Conservation (phyloP, 2,888 invertebrate species). For the Cinara cedri region DNA sequence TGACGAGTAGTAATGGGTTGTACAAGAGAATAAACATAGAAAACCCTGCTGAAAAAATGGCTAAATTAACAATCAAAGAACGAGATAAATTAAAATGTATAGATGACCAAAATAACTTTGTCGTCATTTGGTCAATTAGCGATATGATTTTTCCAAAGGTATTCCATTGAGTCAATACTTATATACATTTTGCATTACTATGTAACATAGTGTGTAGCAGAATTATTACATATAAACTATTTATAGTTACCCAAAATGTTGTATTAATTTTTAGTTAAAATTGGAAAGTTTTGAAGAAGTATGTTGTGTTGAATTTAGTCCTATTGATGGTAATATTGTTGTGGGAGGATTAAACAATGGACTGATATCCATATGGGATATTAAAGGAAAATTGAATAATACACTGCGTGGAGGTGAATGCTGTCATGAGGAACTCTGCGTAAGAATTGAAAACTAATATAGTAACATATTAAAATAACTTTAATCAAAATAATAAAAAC, state of each 20-base stretch:
- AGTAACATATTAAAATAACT: too few relatives aligned
- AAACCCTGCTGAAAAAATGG: background rate
- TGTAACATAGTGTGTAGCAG: too few relatives aligned
- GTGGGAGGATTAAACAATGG: slow-evolving; percentile 63
- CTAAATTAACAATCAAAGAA: background rate
- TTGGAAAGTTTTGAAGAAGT: slow-evolving; percentile 62
- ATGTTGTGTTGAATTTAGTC: slow-evolving; percentile 62
- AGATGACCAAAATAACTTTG: slow-evolving; percentile 63
- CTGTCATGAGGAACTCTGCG: too few relatives aligned
- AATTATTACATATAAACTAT: too few relatives aligned
- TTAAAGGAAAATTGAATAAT: slow-evolving; percentile 59
- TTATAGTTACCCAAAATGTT: too few relatives aligned
- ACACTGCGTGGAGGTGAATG: too few relatives aligned
- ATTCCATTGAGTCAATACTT: background rate
- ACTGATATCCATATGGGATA: slow-evolving; percentile 63
- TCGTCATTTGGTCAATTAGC: slow-evolving; percentile 60
- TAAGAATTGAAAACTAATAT: too few relatives aligned
- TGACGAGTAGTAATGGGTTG: slow-evolving; percentile 2
- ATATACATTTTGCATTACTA: too few relatives aligned
- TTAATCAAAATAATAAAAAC: too few relatives aligned
- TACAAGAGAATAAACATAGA: slow-evolving; percentile 6
- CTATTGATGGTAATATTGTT: slow-evolving; percentile 61
- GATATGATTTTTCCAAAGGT: slow-evolving; percentile 60
- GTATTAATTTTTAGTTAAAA: slow-evolving; percentile 59
- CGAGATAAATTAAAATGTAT: slow-evolving; percentile 48